A percentile compares a stretch with the other conserved stretches of the same genome.
Conservation (phyloP, 2,113 vertebrate genomes). For the Cynocephalus volans region DNA sequence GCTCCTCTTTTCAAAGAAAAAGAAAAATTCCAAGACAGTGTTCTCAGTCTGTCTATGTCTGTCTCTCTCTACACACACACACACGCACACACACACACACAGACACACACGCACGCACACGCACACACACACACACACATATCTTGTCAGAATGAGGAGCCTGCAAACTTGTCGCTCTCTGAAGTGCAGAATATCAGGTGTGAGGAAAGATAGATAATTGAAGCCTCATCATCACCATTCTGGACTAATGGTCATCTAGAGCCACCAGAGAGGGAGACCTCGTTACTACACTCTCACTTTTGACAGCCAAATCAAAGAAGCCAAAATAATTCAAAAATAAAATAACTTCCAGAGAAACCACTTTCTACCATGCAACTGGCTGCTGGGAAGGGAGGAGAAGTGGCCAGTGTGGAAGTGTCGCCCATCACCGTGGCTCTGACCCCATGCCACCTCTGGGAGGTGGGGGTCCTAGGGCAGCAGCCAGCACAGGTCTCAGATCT, state of each 20-base stretch:
- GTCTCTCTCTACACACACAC: not conserved
- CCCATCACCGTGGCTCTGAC: not conserved
- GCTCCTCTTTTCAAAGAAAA: slow-evolving; percentile 3
- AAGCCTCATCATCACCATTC: not conserved
- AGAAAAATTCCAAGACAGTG: not conserved
- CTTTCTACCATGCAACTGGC: not conserved
- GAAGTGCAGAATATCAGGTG: not conserved
- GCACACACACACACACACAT: no score
- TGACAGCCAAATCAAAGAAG: not conserved
- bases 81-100: no score
- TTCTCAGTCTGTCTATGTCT: not conserved
- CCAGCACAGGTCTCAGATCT: not conserved
- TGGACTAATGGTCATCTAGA: not conserved
- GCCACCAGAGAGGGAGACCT: not conserved
- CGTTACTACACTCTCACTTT: not conserved
- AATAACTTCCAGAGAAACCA: not conserved
- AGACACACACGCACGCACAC: no score
- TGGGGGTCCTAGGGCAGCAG: not conserved
- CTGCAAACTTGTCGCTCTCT: not conserved
- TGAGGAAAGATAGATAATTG: not conserved
- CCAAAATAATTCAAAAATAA: not conserved
- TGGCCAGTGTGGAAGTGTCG: not conserved
- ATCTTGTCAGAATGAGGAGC: not conserved
- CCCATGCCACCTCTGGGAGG: not conserved
- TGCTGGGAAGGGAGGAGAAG: not conserved